A percentile compares a stretch with the other conserved stretches of the same genome.
Conservation (phyloP, 1,140 invertebrate genomes). For the Dendroctonus ponderosae region DNA sequence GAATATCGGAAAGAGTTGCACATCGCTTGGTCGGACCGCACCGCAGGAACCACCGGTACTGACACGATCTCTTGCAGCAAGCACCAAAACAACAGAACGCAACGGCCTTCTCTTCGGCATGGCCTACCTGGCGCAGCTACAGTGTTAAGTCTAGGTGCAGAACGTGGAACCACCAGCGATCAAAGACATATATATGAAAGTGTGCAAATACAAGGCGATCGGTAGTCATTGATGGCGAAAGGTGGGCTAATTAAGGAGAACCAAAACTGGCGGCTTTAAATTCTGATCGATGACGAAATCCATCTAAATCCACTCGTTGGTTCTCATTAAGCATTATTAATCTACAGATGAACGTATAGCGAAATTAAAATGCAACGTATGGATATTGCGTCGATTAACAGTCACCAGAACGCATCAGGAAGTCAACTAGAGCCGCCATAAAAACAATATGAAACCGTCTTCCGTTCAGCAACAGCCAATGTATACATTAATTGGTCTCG, state of each 20-base stretch:
- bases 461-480: no score
- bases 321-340: no score
- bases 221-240: slow-evolving; percentile 27
- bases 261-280: no score
- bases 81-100: slow-evolving; percentile 20
- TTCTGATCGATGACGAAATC: no score
- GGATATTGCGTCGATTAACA: no score
- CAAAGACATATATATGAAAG: slow-evolving; percentile 29
- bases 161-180: slow-evolving; percentile 13
- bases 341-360: no score
- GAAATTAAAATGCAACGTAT: no score
- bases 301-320: no score
- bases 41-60: slow-evolving; percentile 22
- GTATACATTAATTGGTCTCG: no score
- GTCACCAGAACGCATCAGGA: no score
- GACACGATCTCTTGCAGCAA: slow-evolving; percentile 7
- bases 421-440: no score
- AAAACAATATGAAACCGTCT: no score
- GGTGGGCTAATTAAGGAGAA: slow-evolving; percentile 7
- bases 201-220: slow-evolving; percentile 21
- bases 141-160: slow-evolving; percentile 30
- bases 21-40: slow-evolving; percentile 24
- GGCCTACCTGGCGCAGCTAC: not conserved
- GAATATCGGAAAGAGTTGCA: slow-evolving; percentile 21
- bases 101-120: slow-evolving; percentile 29